Base-by-base conservation (phyloP, 2,113 vertebrate species). In the Equus przewalskii region DNA sequence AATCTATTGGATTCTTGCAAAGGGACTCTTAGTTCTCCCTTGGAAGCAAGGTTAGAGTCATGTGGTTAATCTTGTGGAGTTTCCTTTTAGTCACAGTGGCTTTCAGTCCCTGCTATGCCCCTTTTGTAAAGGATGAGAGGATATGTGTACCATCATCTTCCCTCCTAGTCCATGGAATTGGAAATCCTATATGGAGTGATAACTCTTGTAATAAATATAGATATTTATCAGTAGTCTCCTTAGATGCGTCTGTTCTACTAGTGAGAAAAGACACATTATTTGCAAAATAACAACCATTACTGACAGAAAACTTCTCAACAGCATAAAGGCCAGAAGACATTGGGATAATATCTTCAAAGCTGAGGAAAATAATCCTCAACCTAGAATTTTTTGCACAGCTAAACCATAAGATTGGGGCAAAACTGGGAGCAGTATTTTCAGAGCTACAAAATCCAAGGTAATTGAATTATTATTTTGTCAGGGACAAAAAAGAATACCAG, bases 11-110 rank as follows among this genome's bases (percentile, higher is more conserved):
- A 3, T 83, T 60, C n/a, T 46, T 12, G 9, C 12, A 15, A 54
- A 28, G 62, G 22, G 1, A 1, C 5, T 3, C 21, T 14, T 21
- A 1, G 9, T 19, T 33, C 16, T 26, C 30, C 69, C 12, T 13
- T 16, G 44, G 65, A 49, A 44, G 33, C 70, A 26, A 6, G 49
- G 41, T 16, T 6, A 13, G 36, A 5, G 60, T 28, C 54, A 21
- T 5, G 13, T 33, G 51, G 21, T 49, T 58, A 6, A 16, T 19
- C 36, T 79, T 69, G 7, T 46, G 13, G 62, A 46, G 7, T 64
- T 36, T 89, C 46, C 56, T 56, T 82, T 54, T 7, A 69, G 46
- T 73, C 46, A 65, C 54, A 24, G 0, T 18, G 36, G 21, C 65
- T 56, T 51, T 87, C 3, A 24, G 22, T 54, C 69, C 44, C 75